Base-by-base conservation (phyloP, 2,797 vertebrate species). In the Enteromius fasciolatus region DNA sequence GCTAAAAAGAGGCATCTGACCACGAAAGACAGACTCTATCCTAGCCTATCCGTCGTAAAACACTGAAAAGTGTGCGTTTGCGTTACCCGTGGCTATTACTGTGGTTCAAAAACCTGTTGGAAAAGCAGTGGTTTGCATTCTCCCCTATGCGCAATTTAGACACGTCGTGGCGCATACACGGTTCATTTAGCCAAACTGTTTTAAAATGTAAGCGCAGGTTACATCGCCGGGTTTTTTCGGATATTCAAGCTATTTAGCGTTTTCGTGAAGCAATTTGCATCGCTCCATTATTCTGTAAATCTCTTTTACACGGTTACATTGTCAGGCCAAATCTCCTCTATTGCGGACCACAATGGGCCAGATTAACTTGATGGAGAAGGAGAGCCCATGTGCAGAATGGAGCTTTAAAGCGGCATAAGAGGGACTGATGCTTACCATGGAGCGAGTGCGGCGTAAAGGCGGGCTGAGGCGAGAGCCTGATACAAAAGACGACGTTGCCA, bases 221-320 rank as follows among this genome's bases (percentile, higher is more conserved):
- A 68, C 12, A 82, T 76, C 81, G 63, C 48, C 57, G 7, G 18
- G 20, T 20, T 78, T 64, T 66, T 63, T 39, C 17, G 18, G 6
- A 63, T 82, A 50, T 41, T 67, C 69, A 7, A 52, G 20, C 76
- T 46, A 48, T 92, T 94, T 94, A 92, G 94, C 94, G 93, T 95
- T 96, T 95, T 96, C 96, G 95, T 95, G 96, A 95, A 95, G 96
- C 94, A 94, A 96, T 97, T 97, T 96, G 97, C 96, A 98, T 96
- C 94, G 92, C 91, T 94, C 93, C 95, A 96, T 97, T 96, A 96
- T 96, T 90, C 87, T 93, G 92, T 93, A 94, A 97, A 96, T 96
- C 95, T 96, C 95, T 88, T 96, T 96, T 96, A 96, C 96, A 96
- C 95, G 95, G 94, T 95, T 95, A 96, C 95, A 96, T 96, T 95